Conservation (phyloP, 2,888 invertebrate species). For the Chromoteleia sp. region DNA sequence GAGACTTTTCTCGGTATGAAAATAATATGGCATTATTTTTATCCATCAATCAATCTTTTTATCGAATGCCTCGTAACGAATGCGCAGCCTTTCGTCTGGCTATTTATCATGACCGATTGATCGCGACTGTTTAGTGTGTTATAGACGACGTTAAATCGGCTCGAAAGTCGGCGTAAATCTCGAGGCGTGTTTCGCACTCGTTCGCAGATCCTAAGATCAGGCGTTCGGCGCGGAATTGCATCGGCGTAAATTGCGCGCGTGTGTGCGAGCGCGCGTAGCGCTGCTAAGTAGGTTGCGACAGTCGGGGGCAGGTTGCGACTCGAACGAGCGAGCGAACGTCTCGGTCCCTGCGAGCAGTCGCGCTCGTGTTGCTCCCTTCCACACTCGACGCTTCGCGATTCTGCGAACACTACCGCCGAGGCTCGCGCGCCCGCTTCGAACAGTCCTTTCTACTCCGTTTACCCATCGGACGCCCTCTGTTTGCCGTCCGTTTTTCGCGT, state of each 20-base stretch:
- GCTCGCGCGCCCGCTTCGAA: too few species aligned
- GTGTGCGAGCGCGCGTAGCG: conserved; percentile 49
- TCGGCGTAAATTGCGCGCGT: conserved; percentile 46
- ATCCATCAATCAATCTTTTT: too few species aligned
- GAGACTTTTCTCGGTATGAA: too few species aligned
- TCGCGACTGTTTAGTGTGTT: conserved; percentile 42
- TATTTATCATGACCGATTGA: conserved; percentile 32
- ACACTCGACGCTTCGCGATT: conserved; percentile 61
- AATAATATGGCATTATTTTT: too few species aligned
- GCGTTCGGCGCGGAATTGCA: conserved; percentile 33
- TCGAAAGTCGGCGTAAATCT: conserved; percentile 57
- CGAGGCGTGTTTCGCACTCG: conserved; percentile 54
- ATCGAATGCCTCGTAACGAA: too few species aligned
- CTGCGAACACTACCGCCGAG: too few species aligned
- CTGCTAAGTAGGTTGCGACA: conserved; percentile 65
- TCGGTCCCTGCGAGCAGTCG: too few species aligned
- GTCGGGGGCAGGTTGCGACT: conserved; percentile 47
- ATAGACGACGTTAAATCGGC: conserved; percentile 28
- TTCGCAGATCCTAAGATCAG: conserved; percentile 46
- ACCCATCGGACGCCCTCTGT: too few species aligned
- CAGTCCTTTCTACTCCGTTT: too few species aligned
- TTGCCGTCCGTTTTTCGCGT: too few species aligned
- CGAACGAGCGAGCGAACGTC: conserved; percentile 29
- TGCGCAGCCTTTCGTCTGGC: too few species aligned
- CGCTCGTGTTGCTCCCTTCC: conserved; percentile 59